Conservation (phyloP, 2,888 invertebrate genomes). For the Patella caerulea region DNA sequence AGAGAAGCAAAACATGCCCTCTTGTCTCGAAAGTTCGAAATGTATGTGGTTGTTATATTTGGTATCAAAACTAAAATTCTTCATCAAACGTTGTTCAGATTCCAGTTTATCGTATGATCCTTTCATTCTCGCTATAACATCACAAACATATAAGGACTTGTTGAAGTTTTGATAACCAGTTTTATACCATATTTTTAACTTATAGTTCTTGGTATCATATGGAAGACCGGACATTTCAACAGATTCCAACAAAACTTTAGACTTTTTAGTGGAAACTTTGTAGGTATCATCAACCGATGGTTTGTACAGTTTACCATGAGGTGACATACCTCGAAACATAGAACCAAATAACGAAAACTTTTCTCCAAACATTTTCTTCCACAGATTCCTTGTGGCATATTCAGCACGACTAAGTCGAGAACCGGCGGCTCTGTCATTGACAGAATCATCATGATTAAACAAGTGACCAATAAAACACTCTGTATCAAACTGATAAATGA, state of each 20-base stretch:
- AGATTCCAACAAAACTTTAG: constrained; percentile 40
- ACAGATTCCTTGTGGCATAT: constrained; percentile 68
- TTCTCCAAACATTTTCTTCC: constrained; percentile 70
- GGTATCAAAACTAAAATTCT: constrained; percentile 41
- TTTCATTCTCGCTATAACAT: constrained; percentile 37
- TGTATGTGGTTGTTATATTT: constrained; percentile 42
- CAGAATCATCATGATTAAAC: constrained; percentile 73
- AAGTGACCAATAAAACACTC: constrained; percentile 53
- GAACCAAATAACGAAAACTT: constrained; percentile 70
- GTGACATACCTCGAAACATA: constrained; percentile 73
- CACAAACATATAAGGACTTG: constrained; percentile 38
- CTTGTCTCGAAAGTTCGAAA: constrained; percentile 34
- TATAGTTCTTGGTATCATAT: constrained; percentile 54
- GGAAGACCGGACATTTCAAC: constrained; percentile 46
- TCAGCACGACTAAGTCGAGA: constrained; percentile 71
- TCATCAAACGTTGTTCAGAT: constrained; percentile 33
- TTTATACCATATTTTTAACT: constrained; percentile 53
- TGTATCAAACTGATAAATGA: constrained; percentile 58
- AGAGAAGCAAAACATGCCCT: constrained; percentile 39
- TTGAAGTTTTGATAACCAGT: constrained; percentile 45
- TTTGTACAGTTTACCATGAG: constrained; percentile 68
- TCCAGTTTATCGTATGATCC: constrained; percentile 37
- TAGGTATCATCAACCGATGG: constrained; percentile 59
- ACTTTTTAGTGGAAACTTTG: constrained; percentile 53
- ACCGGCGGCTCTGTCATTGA: constrained; percentile 71